Conservation (phyloP, 2,797 vertebrate genomes). For the Acestrorhynchus altus region DNA sequence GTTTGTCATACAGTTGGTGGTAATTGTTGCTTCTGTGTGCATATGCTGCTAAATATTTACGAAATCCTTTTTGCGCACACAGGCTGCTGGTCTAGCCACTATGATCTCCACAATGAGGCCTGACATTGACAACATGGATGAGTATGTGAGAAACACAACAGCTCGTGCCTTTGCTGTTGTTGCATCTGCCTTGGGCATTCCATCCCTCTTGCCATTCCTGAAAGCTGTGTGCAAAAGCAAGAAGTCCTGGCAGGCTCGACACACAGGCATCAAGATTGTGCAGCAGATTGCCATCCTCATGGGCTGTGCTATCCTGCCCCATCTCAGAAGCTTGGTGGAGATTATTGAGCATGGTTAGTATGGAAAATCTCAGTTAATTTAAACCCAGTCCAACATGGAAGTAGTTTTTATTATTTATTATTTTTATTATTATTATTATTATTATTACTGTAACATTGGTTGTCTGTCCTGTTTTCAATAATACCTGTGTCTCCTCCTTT, state of each 20-base stretch:
- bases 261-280: slow-evolving; percentile 99
- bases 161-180: slow-evolving; percentile 97
- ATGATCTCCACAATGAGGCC: slow-evolving; percentile 99
- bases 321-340: slow-evolving; percentile 99
- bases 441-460: background rate
- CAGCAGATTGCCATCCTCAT: slow-evolving; percentile 99
- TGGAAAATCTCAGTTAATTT: background rate
- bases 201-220: slow-evolving; percentile 96
- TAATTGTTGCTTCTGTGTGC: background rate
- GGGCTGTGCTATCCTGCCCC: slow-evolving; percentile 98
- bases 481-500: background rate
- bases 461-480: background rate
- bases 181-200: slow-evolving; percentile 96
- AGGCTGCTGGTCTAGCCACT: slow-evolving; percentile 98
- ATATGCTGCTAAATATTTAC: background rate
- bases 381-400: too few species aligned
- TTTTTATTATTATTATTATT: background rate
- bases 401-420: background rate
- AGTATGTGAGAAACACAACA: slow-evolving; percentile 98
- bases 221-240: slow-evolving; percentile 99
- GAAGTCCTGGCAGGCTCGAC: slow-evolving; percentile 98
- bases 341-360: slow-evolving; percentile 97
- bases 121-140: slow-evolving; percentile 99
- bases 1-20: background rate
- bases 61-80: background rate